Base-by-base conservation (phyloP, 2,797 vertebrate genomes). In the Chaetophractus vellerosus region DNA sequence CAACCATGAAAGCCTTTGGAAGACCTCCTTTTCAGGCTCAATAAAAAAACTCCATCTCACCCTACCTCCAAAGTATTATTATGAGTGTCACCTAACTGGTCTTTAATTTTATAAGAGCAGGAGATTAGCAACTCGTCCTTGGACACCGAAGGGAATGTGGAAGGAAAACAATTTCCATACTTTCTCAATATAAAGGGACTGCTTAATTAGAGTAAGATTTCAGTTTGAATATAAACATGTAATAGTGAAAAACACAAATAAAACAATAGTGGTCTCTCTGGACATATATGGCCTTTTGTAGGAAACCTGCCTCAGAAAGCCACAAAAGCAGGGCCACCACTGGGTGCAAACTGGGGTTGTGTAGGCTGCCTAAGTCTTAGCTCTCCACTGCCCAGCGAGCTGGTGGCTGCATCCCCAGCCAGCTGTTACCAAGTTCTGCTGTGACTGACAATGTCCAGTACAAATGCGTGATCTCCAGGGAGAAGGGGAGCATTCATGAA, bases 361-460 rank as follows among this genome's bases (percentile, higher is more conserved):
- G 55, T 90, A 41, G 80, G 88, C 90, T 96, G 97, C 93, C 97
- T 92, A 88, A 69, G 76, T 64, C 96, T 97, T 86, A 89, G 97
- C 96, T 96, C 96, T 93, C 94, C 95, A 95, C 97, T 95, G 96
- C 66, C 55, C 55, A 21, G 5, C 7, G 55, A 55, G 19, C 21
- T 21, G 2, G 97, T 84, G 95, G 97, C 94, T 96, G 93, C 90
- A 16, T 98, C 97, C 97, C 97, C 38, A 95, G 95, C 93, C 97
- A 98, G 97, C 97, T 98, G 97, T 97, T 97, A 97, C 95, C 97
- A 93, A 95, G 89, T 88, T 90, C 95, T 96, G 97, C 97, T 78
- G 96, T 97, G 90, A 96, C 93, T 79, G 95, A 98, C 97, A 97
- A 97, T 80, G 90, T 91, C 91, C 91, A 72, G 90, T 86, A 96